phyloP scores from a whole-genome alignment of 2,888 invertebrate genomes.

The Urechis unicinctus region DNA sequence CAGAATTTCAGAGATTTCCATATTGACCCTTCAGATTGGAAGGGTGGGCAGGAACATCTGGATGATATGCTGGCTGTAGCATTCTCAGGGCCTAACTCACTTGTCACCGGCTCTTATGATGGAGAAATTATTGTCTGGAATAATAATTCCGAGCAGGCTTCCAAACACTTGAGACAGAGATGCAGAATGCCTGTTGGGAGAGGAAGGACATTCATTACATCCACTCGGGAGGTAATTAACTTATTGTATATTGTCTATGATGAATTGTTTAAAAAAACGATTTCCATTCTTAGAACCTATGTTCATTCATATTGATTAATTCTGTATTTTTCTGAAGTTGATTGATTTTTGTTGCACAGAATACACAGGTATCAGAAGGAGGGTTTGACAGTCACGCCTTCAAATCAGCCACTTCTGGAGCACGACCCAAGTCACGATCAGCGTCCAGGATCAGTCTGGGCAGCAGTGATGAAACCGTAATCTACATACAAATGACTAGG shows the following conservation, averaged over 20 bases:
- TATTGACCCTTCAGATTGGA: constrained; percentile 48
- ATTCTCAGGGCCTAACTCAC: constrained; percentile 37
- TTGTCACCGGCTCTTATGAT: constrained; percentile 48
- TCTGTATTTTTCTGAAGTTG: too few species aligned
- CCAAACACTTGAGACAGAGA: constrained; percentile 32
- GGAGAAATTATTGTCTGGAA: constrained; percentile 51
- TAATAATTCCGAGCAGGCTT: constrained; percentile 45
- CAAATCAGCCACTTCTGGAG: neutral
- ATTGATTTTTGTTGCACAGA: too few species aligned
- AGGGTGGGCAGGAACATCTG: constrained; percentile 47
- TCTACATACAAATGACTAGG: neutral
- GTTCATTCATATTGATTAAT: neutral
- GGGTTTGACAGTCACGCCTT: constrained; percentile 12
- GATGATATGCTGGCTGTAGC: constrained; percentile 47
- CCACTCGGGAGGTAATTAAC: constrained; percentile 11
- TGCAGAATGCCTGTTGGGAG: constrained; percentile 12
- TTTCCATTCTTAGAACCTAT: neutral
- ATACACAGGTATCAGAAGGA: constrained; percentile 8
- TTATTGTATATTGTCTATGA: neutral
- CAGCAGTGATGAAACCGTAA: constrained; percentile 26
- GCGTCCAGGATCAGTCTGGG: constrained; percentile 23
- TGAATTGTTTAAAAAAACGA: too few species aligned
- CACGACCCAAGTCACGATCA: constrained; percentile 22
- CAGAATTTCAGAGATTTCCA: constrained; percentile 39
- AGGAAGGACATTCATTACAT: constrained; percentile 3